Percentiles rank a stretch among this genome's conserved stretches.
Evolutionary conservation across 2,888 invertebrate genomes (phyloP).

Genomic region (Cremastinae sp.): DNA sequence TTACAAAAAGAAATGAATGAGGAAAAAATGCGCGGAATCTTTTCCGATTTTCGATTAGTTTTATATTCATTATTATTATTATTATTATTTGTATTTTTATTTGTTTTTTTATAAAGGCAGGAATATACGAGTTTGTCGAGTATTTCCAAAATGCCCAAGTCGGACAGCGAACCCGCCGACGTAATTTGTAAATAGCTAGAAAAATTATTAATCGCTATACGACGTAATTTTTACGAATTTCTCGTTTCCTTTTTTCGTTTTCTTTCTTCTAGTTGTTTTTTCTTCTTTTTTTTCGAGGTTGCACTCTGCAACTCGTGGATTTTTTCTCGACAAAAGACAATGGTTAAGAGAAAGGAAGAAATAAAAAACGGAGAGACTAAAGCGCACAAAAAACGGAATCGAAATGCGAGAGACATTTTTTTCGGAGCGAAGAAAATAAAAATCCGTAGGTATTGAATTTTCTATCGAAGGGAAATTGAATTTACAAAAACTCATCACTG

Average conservation of each 20-base stretch:
- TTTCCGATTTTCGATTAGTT: conserved; percentile 31
- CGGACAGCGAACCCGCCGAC: conserved; percentile 57
- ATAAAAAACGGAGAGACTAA: not conserved
- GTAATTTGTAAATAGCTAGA: conserved; percentile 67
- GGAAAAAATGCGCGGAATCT: conserved; percentile 29
- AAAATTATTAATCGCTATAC: conserved; percentile 64
- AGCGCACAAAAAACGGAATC: not conserved
- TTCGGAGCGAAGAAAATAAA: not conserved
- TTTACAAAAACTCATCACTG: conserved; percentile 66
- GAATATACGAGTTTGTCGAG: conserved; percentile 50
- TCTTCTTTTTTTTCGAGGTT: conserved; percentile 27
- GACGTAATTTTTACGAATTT: conserved; percentile 56
- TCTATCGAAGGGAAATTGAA: conserved; percentile 32
- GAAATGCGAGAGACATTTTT: not conserved
- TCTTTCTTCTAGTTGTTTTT: conserved; percentile 26
- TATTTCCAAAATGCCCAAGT: conserved; percentile 41
- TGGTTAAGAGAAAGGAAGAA: no score
- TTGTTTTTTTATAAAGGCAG: conserved; percentile 39
- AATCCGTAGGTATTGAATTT: conserved; percentile 38
- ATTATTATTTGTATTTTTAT: conserved; percentile 10
- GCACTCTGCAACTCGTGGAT: not conserved
- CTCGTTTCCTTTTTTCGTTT: conserved; percentile 34
- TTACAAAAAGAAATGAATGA: conserved; percentile 22
- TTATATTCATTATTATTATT: conserved; percentile 12
- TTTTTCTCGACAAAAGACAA: not conserved